Base-by-base conservation (phyloP, 1,140 invertebrate genomes). In the Drosophila quadrilineata region DNA sequence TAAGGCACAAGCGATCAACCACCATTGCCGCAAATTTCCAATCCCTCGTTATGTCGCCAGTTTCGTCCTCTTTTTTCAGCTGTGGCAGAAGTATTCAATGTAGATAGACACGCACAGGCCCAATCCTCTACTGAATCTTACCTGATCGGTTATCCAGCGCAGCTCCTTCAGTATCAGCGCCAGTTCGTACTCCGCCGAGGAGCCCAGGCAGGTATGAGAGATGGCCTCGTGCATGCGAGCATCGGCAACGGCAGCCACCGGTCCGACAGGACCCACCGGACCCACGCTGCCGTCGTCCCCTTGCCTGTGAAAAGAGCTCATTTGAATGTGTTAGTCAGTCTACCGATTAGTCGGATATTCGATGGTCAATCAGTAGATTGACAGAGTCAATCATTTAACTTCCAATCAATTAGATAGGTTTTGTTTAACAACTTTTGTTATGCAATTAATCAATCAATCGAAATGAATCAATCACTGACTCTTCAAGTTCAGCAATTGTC, bases 1-100 rank as follows among this genome's bases (percentile, higher is more conserved):
- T 98, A 93, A 99, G 95, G 94, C 98, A 99, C 92, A 99, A 93
- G 91, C 98, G 94, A 93, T 99, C 98, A 88, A 99, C 97, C 90
- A 99, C 98, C 97, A 99, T 99, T 88, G 98, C 98, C 77, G 98
- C 98, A 92, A 99, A 99, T 92, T 99, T 99, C 98, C 98, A 99
- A 92, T 99, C 98, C 91, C 95, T 95, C 86, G 95, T 96, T 88
- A 97, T 93, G 89, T 97, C 96, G 77, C 94, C 93, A 69, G 94
- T 94, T 90, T 96, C 94, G 90, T 98, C 96, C 77, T 96, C 96
- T 90, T 95, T 95, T 90, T 96, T 94, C 91, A 98, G 93, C 91
- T 35, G n/a, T 12, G 2, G 12, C 31, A 26, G 12, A 22, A 40
- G n/a, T 10, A 40, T 5, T 26, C 10, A 26, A 26, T 43, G n/a